Evolutionary conservation across 1,140 invertebrate species (phyloP).

Genomic region (Agraylea sexmaculata): DNA sequence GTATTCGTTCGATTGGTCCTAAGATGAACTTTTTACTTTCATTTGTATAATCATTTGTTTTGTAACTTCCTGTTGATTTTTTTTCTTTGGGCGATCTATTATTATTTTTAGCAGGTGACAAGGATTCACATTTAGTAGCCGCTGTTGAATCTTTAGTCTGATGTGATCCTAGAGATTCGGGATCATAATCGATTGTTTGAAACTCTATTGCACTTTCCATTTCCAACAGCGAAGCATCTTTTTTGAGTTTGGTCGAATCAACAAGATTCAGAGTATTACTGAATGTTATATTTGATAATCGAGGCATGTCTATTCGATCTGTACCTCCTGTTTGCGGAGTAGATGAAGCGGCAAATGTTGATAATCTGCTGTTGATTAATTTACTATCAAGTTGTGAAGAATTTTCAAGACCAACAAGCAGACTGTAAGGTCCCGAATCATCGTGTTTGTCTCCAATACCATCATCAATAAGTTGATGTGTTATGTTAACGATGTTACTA

Average conservation of each 20-base stretch:
- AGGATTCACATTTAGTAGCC: no score
- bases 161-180: no score
- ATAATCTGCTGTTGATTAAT: conserved; percentile 4
- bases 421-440: conserved; percentile 42
- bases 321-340: neutral
- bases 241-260: no score
- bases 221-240: conserved; percentile 4
- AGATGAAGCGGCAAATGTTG: neutral
- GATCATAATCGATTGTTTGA: neutral
- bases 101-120: conserved; percentile 1
- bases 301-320: neutral
- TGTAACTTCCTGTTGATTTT: no score
- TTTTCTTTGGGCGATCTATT: no score
- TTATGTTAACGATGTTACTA: conserved; percentile 27
- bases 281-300: neutral
- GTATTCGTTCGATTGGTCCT: no score
- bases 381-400: neutral
- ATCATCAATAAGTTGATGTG: conserved; percentile 32
- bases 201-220: conserved; percentile 7
- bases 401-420: conserved; percentile 38
- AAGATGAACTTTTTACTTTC: conserved; percentile 10
- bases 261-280: neutral
- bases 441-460: conserved; percentile 28
- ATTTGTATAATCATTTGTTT: neutral
- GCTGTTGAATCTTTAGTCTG: neutral